Percentiles rank a stretch among this genome's conserved stretches.
These are phyloP conservation scores for Pycnonotus jocosus DNA, from an alignment of 2,113 vertebrate species.

Conservation along the genomic window DNA sequence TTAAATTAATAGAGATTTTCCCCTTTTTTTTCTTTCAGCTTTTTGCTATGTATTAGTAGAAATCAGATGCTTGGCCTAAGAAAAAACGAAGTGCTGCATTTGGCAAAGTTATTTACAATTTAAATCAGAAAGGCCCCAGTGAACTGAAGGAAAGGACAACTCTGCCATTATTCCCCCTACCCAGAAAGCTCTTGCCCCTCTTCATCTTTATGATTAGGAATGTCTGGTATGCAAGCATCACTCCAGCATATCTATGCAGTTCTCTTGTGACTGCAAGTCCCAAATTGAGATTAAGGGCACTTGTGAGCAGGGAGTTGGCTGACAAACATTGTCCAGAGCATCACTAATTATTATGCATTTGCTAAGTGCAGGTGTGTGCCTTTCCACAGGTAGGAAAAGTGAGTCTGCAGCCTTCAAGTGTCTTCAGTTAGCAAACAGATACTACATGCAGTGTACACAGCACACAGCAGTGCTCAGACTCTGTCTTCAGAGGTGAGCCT, in stretches of 20 bases:
- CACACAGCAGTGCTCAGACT: not conserved
- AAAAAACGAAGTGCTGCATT: not conserved
- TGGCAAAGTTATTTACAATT: not conserved
- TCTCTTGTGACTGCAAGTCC: not conserved
- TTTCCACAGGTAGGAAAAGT: not conserved
- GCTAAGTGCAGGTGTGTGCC: not conserved
- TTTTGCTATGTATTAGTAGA: not conserved
- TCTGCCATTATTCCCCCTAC: not conserved
- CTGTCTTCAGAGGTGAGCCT: not conserved
- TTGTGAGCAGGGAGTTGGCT: not conserved
- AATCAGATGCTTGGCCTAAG: not conserved
- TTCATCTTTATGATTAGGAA: constrained; percentile 43
- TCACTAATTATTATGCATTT: not conserved
- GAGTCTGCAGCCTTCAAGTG: not conserved
- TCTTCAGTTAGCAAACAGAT: not conserved
- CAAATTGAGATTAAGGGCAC: not conserved
- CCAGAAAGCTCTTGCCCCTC: not conserved
- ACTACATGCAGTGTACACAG: not conserved
- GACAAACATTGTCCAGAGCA: not conserved
- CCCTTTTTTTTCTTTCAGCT: not conserved
- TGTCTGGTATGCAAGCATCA: constrained; percentile 49
- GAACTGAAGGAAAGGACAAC: not conserved
- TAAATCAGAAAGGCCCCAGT: not conserved
- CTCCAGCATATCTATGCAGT: not conserved
- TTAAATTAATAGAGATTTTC: not conserved